These are phyloP conservation scores for Tadarida brasiliensis DNA, from an alignment of 2,797 vertebrate species.

Conservation along the genomic window DNA sequence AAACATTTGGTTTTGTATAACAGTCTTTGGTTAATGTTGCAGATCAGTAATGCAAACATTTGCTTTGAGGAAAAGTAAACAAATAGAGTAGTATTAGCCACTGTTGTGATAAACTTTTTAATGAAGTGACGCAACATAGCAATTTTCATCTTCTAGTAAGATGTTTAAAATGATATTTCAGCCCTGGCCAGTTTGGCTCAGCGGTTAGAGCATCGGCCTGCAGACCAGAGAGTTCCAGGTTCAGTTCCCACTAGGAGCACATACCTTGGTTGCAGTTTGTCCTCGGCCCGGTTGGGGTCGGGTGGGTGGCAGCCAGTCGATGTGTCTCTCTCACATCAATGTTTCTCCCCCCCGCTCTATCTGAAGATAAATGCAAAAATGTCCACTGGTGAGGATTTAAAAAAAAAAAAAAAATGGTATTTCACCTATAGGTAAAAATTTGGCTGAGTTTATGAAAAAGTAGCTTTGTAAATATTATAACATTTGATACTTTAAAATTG, in stretches of 20 bases:
- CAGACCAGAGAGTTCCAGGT: too few species aligned
- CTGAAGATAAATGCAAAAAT: too few species aligned
- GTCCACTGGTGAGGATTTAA: too few species aligned
- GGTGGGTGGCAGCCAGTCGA: too few species aligned
- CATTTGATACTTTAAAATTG: neutral
- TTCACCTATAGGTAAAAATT: neutral
- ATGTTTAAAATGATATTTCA: neutral
- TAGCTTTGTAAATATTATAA: slow-evolving; percentile 2
- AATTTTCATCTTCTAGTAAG: slow-evolving; percentile 16
- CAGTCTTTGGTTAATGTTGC: neutral
- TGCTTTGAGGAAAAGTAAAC: slow-evolving; percentile 50
- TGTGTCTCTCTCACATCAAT: too few species aligned
- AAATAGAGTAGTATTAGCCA: neutral
- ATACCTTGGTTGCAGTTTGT: too few species aligned
- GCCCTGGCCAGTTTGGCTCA: too few species aligned
- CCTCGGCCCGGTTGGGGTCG: too few species aligned
- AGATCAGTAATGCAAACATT: slow-evolving; percentile 15
- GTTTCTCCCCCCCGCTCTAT: too few species aligned
- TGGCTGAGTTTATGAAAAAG: neutral
- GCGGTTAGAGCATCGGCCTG: too few species aligned
- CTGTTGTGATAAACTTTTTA: neutral
- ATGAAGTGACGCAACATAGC: neutral
- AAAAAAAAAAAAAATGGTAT: too few species aligned
- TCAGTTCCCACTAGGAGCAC: too few species aligned
- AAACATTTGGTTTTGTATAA: neutral